Evolutionary conservation across 2,888 invertebrate genomes (phyloP), one percentile per base, ranked within the genome.

Genomic region (Aphidoletes aphidimyza): DNA sequence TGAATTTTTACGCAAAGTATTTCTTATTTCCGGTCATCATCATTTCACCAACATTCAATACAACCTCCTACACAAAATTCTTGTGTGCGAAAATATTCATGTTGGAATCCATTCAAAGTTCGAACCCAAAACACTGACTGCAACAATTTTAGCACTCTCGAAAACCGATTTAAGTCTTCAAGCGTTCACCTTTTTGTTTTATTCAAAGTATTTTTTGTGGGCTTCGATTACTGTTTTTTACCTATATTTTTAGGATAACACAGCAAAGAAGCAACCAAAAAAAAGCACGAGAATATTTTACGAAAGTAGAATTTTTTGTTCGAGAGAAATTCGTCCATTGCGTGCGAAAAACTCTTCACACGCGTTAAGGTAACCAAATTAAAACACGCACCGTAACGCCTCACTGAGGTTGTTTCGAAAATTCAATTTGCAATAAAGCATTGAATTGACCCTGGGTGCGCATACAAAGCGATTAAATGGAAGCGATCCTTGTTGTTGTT

Each of bases 391-490:
- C 69, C 22, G 47, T 2, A 17, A n/a, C 26, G 30, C 26, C 36
- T 17, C 36, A 36, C 8, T 81, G 81, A 81, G 22, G 36, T 81
- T 81, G 37, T 81, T 81, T 37, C 2, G 81, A 81, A 37, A 81
- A 81, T 81, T 81, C 81, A 81, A 81, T 81, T 81, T 81, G 81
- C 81, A 81, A 37, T 81, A 81, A 37, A 81, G 37, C 81, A 81
- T 81, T 37, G 0, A 22, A 81, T 36, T 81, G 37, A 81, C 81
- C 37, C 81, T n/a, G n/a, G 81, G 11, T 81, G 37, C 36, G 81
- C 81, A 81, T 81, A 81, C 81, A 81, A 81, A 81, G n/a, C 81
- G 81, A 81, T 81, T 81, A 81, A 81, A 81, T 37, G 8, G 37
- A n/a, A 81, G n/a, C 37, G 37, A 81, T 81, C 81, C 37, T 14